phyloP scores from a whole-genome alignment of 2,797 vertebrate species.

The Muraenolepis orangiensis region DNA sequence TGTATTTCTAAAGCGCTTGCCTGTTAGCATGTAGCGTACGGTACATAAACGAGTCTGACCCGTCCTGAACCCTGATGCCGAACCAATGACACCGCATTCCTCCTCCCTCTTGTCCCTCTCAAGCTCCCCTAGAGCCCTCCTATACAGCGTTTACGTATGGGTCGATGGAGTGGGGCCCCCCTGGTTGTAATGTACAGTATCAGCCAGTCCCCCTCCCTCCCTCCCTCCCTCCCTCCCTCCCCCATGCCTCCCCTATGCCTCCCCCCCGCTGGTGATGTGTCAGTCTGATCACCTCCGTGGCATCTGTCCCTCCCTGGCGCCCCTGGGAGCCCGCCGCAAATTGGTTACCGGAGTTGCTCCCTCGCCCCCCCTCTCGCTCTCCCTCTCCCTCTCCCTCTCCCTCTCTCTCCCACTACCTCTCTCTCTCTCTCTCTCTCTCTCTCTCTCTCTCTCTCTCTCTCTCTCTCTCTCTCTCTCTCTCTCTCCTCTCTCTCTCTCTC shows the following conservation, averaged over 20 bases:
- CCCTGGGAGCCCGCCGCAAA: slow-evolving; percentile 30
- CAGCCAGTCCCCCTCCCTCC: not conserved
- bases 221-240: not conserved
- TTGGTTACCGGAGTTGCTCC: slow-evolving; percentile 39
- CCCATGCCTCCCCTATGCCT: too few relatives aligned
- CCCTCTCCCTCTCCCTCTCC: slow-evolving; percentile 37
- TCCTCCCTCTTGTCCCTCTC: too few relatives aligned
- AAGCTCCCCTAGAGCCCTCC: too few relatives aligned
- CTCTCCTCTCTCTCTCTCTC: slow-evolving; percentile 44
- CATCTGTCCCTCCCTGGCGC: too few relatives aligned
- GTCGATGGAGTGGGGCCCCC: not conserved
- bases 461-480: slow-evolving; percentile 20
- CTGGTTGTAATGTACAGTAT: not conserved
- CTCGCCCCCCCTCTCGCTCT: slow-evolving; percentile 2
- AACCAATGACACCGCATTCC: too few relatives aligned
- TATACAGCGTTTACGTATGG: not conserved
- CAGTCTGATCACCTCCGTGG: too few relatives aligned
- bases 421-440: slow-evolving; percentile 28
- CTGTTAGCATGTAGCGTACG: too few relatives aligned
- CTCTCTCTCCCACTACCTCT: slow-evolving; percentile 54
- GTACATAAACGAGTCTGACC: too few relatives aligned
- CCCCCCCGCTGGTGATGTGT: not conserved
- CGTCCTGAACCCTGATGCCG: too few relatives aligned
- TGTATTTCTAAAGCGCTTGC: too few relatives aligned
- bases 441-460: slow-evolving; percentile 13